A percentile compares a stretch with the other conserved stretches of the same genome.
phyloP scores from a whole-genome alignment of 2,113 vertebrate species.

The Tragelaphus strepsiceros region DNA sequence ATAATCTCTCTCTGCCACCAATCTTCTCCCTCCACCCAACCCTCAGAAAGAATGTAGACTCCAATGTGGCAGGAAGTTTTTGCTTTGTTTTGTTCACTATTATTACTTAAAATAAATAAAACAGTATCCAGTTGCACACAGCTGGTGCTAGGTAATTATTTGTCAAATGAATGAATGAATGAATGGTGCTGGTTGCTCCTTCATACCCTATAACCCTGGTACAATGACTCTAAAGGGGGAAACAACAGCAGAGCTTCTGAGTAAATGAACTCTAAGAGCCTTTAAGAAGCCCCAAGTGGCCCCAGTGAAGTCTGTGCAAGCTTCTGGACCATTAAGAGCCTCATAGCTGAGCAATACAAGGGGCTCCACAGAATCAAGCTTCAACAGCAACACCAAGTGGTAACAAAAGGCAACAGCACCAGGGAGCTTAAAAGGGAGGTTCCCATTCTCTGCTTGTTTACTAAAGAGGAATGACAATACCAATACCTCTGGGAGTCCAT shows the following conservation, averaged over 20 bases:
- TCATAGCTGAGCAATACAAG: background rate
- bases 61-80: background rate
- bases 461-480: background rate
- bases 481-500: background rate
- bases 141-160: background rate
- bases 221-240: background rate
- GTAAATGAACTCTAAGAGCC: background rate
- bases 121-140: background rate
- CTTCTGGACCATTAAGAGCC: background rate
- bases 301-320: background rate
- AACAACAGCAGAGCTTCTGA: background rate
- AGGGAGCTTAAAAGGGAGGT: background rate
- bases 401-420: background rate
- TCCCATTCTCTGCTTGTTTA: background rate
- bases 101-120: background rate
- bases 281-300: background rate
- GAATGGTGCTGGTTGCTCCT: background rate
- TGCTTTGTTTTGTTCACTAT: background rate
- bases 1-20: background rate
- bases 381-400: background rate
- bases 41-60: background rate
- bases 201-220: background rate
- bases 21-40: background rate
- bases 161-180: background rate
- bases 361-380: background rate